Base-by-base conservation (phyloP, 2,888 invertebrate species). In the Drosophila neutralis region DNA sequence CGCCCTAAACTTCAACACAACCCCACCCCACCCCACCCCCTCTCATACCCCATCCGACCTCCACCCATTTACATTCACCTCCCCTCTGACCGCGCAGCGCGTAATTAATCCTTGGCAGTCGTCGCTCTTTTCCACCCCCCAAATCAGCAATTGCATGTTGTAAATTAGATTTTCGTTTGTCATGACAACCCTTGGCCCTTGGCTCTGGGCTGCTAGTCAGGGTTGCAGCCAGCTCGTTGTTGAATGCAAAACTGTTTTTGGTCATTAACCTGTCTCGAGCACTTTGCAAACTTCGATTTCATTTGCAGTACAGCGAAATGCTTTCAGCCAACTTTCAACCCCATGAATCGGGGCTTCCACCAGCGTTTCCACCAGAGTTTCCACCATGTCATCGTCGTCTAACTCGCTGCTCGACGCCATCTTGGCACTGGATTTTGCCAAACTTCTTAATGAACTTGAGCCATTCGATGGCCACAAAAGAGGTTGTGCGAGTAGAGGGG, bases 191-290 rank as follows among this genome's bases (percentile, higher is more conserved):
- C 87, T 72, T 63, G 64, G 53, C 64, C 21, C 45, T n/a, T 10
- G 15, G n/a, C 2, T n/a, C 53, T 53, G 74, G 78, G 75, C 75
- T 54, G 82, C 2, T 40, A 31, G 21, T 65, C 24, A 64, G 84
- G 86, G 86, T 82, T 31, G 31, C 42, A 57, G 60, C 56, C 67
- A 60, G 11, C 78, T 81, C 81, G 85, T 86, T 45, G 45, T 88
- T 86, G 84, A 87, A 87, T 87, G 89, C 87, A 87, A 87, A 87
- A 87, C 90, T 78, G 84, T 68, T 78, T 77, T 88, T 87, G 87
- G 90, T 87, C 87, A 90, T 87, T 87, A 87, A 87, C 87, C 90
- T 90, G 90, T 84, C 83, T 82, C 72, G 75, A 83, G 89, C 90
- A 86, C 89, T 89, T 86, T 86, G 89, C 74, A 75, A 76, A 76